Base-by-base conservation (phyloP, 2,888 invertebrate genomes). In the Tetheella fluctuosa region DNA sequence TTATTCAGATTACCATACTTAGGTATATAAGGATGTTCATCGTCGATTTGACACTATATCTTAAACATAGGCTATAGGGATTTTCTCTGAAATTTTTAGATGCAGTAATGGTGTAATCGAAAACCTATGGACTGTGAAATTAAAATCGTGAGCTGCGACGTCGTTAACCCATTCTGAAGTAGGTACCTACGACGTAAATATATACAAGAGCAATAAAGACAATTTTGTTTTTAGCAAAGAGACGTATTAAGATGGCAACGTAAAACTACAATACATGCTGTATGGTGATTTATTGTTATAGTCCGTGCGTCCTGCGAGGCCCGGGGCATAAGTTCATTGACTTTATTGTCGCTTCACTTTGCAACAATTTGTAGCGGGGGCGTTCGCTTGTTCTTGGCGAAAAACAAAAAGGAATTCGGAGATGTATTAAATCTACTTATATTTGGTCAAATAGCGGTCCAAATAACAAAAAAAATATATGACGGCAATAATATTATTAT, bases 111-210 rank as follows among this genome's bases (percentile, higher is more conserved):
- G 17, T 34, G 34, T 34, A 23, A 55, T 34, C 54, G 55, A 7
- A 55, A 55, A 13, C 23, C 55, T 55, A 55, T 55, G 30, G 37
- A 15, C 34, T 34, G 55, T 55, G 55, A 55, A 55, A 55, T 55
- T 55, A 55, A 34, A 55, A 55, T 55, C 55, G 55, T n/a, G 13
- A 34, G 25, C 23, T 34, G 34, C n/a, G n/a, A n/a, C 34, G 55
- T 55, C 34, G 17, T 37, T 34, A 1, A 20, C 48, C 10, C 48
- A 17, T 20, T 20, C 10, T 7, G 8, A 0, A 48, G 10, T 20
- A 48, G 6, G 20, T 48, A n/a, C n/a, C n/a, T n/a, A n/a, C n/a
- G n/a, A n/a, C n/a, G n/a, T n/a, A n/a, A n/a, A 48, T 10, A 20
- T 48, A 20, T n/a, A 4, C 48, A 20, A 20, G 20, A 48, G 8